These are phyloP conservation scores for Ochropleura leucogaster DNA, from an alignment of 2,888 invertebrate genomes.

Conservation along the genomic window DNA sequence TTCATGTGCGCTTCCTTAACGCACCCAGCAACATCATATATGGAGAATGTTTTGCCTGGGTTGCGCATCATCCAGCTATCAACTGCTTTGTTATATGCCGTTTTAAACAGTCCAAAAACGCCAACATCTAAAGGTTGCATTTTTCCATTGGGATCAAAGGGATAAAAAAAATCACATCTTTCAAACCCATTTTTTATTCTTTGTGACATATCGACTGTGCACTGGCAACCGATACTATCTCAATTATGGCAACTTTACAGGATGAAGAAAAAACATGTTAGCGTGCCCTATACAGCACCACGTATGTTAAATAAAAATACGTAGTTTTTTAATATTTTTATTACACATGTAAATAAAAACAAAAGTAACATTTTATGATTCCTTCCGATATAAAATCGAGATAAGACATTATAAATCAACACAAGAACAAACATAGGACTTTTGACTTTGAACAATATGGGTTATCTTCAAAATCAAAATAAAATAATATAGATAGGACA, in stretches of 20 bases:
- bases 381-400: slow-evolving; percentile 27
- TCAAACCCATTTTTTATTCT: too few species aligned
- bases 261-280: too few species aligned
- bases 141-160: too few species aligned
- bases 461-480: slow-evolving; percentile 32
- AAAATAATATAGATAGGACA: slow-evolving; percentile 34
- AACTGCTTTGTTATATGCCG: too few species aligned
- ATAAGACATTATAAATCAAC: slow-evolving; percentile 33
- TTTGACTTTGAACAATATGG: slow-evolving; percentile 16
- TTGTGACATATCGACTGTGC: too few species aligned
- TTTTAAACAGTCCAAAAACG: too few species aligned
- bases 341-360: slow-evolving; percentile 24
- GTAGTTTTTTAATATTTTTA: slow-evolving; percentile 8
- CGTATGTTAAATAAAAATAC: slow-evolving; percentile 6
- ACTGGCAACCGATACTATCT: slow-evolving; percentile 3
- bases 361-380: slow-evolving; percentile 20
- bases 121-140: too few species aligned
- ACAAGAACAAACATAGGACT: slow-evolving; percentile 27
- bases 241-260: slow-evolving; percentile 3
- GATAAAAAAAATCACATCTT: too few species aligned
- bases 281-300: slow-evolving; percentile 4
- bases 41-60: too few species aligned
- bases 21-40: too few species aligned
- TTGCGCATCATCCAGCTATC: too few species aligned
- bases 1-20: too few species aligned